phyloP scores from a whole-genome alignment of 2,113 vertebrate genomes.

The Catharus minimus region DNA sequence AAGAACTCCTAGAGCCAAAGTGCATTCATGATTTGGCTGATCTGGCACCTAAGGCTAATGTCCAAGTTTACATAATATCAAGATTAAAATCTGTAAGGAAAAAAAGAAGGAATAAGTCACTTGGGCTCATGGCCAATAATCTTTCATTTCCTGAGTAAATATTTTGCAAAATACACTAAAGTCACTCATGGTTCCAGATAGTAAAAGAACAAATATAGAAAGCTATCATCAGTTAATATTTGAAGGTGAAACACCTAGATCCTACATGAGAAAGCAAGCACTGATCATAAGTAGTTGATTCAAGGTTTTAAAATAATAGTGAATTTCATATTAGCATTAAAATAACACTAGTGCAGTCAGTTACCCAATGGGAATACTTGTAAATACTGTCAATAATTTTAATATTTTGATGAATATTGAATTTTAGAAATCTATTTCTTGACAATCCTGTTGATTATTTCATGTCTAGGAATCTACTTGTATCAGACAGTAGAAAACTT shows the following conservation, averaged over 20 bases:
- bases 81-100: neutral
- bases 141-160: neutral
- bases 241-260: neutral
- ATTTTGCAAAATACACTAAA: neutral
- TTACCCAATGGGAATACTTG: neutral
- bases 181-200: neutral
- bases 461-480: neutral
- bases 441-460: neutral
- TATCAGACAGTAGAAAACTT: neutral
- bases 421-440: neutral
- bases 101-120: neutral
- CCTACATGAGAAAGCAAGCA: neutral
- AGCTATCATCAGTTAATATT: neutral
- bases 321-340: neutral
- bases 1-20: neutral
- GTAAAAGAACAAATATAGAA: neutral
- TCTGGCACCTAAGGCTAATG: neutral
- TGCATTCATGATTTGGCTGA: neutral
- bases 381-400: neutral
- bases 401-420: neutral
- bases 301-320: neutral
- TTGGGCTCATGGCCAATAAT: neutral
- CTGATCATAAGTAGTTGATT: neutral
- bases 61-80: neutral
- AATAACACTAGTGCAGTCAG: neutral